Evolutionary conservation across 2,888 invertebrate species (phyloP), one percentile per base, ranked within the genome.

Genomic region (Galerucella calmariensis): DNA sequence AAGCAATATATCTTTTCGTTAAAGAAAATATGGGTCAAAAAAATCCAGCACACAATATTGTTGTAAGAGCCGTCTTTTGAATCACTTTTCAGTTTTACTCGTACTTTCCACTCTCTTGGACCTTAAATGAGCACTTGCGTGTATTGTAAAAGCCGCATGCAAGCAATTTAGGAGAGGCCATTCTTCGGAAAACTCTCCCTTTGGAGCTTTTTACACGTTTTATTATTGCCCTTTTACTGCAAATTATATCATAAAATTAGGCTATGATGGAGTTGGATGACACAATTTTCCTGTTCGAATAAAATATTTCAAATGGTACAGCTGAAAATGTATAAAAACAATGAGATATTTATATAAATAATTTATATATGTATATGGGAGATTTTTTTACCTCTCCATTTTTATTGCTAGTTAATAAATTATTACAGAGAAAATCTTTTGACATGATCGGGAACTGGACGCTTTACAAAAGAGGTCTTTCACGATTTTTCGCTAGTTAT

Each of bases 241-340:
- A 75, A 80, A 80, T 79, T 79, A 77, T 78, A 76, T 77, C 77
- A 74, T 78, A 76, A 78, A 79, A 79, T 10, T 62, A 61, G 24
- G 1, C 0, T 12, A 27, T 11, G 11, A 59, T 59, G 12, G n/a
- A 51, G 51, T 51, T 51, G 1, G 14, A 51, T 51, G 51, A n/a
- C 12, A 51, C 14, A n/a, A 2, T 51, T 51, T 51, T 51, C 4
- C n/a, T 2, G 14, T 6, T 51, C 51, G 8, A n/a, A n/a, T 0
- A 14, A n/a, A 51, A 51, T 8, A 8, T 51, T n/a, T n/a, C 2
- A 8, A 51, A 51, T n/a, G 5, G 35, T 35, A 35, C 35, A 35
- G 35, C 35, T 35, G 35, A 6, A 35, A 35, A 6, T 27, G 5
- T 35, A 35, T 6, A 35, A 35, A 6, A 6, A 6, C 5, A 6